Conservation (phyloP, 2,113 vertebrate genomes). For the Dicrurus megarhynchus region DNA sequence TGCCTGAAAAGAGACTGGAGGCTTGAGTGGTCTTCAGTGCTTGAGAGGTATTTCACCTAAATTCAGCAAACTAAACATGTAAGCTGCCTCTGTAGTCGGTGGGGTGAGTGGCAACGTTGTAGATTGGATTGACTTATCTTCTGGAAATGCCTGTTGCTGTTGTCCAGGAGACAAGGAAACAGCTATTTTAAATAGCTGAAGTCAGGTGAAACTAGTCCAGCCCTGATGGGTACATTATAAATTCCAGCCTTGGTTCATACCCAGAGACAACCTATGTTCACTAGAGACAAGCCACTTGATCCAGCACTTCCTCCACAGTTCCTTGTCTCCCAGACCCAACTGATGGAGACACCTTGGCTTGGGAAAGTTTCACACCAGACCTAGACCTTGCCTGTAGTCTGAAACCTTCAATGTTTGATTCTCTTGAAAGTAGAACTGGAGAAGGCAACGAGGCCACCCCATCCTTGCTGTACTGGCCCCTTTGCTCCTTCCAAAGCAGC, state of each 20-base stretch:
- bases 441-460: not conserved
- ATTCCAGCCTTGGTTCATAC: not conserved
- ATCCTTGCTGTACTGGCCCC: not conserved
- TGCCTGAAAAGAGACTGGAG: not conserved
- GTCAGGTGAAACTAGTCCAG: not conserved
- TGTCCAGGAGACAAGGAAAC: not conserved
- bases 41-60: not conserved
- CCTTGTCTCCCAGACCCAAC: not conserved
- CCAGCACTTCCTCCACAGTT: not conserved
- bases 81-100: not conserved
- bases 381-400: not conserved
- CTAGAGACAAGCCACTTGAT: not conserved
- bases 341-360: not conserved
- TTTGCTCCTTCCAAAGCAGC: not conserved
- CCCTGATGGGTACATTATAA: not conserved
- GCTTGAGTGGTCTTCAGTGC: not conserved
- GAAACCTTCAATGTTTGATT: not conserved
- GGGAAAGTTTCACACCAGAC: not conserved
- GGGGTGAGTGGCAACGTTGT: not conserved
- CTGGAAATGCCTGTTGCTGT: not conserved
- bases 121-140: not conserved
- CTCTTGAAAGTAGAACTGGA: not conserved
- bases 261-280: too few relatives aligned
- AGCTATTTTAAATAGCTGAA: not conserved
- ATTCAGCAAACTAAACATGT: not conserved